Base-by-base conservation (phyloP, 2,113 vertebrate species). In the Sitta europaea region DNA sequence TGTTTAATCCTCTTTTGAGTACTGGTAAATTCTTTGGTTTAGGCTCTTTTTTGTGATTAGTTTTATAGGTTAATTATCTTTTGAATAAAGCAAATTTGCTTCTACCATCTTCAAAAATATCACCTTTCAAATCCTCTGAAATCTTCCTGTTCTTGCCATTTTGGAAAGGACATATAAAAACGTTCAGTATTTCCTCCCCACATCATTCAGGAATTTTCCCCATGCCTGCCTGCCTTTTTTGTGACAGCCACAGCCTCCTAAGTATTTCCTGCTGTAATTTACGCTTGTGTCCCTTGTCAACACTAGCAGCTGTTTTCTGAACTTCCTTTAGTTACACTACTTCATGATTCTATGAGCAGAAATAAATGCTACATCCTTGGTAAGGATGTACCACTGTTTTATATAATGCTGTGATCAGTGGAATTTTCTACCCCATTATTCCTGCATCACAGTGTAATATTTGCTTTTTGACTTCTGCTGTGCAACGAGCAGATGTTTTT, bases 401-500 rank as follows among this genome's bases (percentile, higher is more conserved):
- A 85, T 84, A 87, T 51, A 96, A 96, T 78, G 53, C 45, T 17
- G 8, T 43, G 81, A 96, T 92, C 76, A 79, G 90, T 94, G 78
- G 71, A 81, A 94, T 95, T 97, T 95, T 95, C 71, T 92, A 94
- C 62, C 57, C 73, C 50, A 86, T 96, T 91, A 91, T 94, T 96
- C 93, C 57, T 88, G 53, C 79, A 94, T 87, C 71, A 86, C 63
- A 90, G 65, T 50, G 55, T 42, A 90, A 74, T 75, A 47, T 54
- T 91, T 93, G 71, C 50, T 72, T 92, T 95, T 94, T 92, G 81
- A 96, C 86, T 96, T 95, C 86, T 91, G 70, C 72, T 88, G 54
- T 78, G 95, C 61, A 86, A 61, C 10, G 72, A 96, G 61, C 97
- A 97, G 97, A 97, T 97, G 95, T 94, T 96, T 96, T 85, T 63